Base-by-base conservation (phyloP, 2,797 vertebrate genomes). In the Allenopithecus nigroviridis region DNA sequence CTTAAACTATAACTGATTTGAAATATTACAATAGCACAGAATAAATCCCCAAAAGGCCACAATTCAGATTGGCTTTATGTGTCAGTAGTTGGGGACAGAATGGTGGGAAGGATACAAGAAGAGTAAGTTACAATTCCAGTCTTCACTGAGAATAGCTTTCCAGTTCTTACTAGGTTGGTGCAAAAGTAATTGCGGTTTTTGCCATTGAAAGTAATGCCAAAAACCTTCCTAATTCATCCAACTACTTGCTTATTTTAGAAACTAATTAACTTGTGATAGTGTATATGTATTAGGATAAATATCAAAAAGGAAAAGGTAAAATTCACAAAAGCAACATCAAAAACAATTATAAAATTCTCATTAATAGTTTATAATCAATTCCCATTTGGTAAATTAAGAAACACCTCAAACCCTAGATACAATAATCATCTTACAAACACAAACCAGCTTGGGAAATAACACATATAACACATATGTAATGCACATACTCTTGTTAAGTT, bases 321-420 rank as follows among this genome's bases (percentile, higher is more conserved):
- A 79, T 39, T 94, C 91, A 81, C 72, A 91, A 85, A 84, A 95
- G 84, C 50, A 95, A 81, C 14, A 92, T 59, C 70, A 79, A 85
- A 21, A 75, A 94, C n/a, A 94, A 89, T 84, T 46, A 83, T 28
- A 75, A 97, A 55, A 68, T 86, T 93, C 22, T 93, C 28, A 91
- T 30, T 46, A 53, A 11, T 68, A 59, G 41, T 84, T 92, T 11
- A 74, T 83, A 79, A 96, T 72, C 43, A 96, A 81, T 84, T 89
- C 64, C 1, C 6, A 90, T 84, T 70, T 81, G 22, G 26, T 50
- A 93, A 95, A 81, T 85, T 91, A 93, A 85, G 33, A 78, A 96
- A 88, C 39, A 83, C 5, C 36, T 97, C 28, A 91, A 89, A 33
- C 61, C 26, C 21, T 93, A 3, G 14, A 86, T 85, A 88, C 22